A percentile compares a stretch with the other conserved stretches of the same genome.
These are phyloP conservation scores for Melospiza georgiana DNA, from an alignment of 2,113 vertebrate species.

Conservation along the genomic window DNA sequence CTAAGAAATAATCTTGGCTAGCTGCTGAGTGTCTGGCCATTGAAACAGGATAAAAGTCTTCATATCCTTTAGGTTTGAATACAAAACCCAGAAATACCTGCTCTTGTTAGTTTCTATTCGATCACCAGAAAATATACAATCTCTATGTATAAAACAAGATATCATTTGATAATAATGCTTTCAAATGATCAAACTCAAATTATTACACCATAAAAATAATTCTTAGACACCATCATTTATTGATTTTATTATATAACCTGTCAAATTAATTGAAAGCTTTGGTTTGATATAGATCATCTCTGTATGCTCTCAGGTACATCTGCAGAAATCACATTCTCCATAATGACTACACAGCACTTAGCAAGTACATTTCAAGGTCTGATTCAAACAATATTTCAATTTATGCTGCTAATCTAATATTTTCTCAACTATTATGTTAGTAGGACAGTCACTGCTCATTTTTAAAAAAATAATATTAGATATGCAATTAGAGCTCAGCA, in stretches of 20 bases:
- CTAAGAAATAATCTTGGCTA: background rate
- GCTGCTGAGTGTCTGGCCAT: background rate
- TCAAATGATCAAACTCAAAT: background rate
- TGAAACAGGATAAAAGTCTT: background rate
- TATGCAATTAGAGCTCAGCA: background rate
- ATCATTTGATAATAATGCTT: background rate
- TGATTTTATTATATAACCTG: background rate
- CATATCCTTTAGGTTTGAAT: background rate
- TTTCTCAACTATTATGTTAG: background rate
- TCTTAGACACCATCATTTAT: background rate
- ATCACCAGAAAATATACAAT: background rate
- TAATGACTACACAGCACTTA: background rate
- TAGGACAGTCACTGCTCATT: background rate
- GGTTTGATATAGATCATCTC: background rate
- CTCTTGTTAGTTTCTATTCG: background rate
- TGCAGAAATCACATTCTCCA: background rate
- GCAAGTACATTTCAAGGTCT: background rate
- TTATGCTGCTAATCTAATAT: background rate
- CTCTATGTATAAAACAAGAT: background rate
- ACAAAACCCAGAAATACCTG: background rate
- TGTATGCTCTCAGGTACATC: background rate
- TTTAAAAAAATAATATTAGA: background rate
- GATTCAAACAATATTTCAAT: background rate
- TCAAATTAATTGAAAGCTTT: background rate
- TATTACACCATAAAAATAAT: background rate